A percentile compares a stretch with the other conserved stretches of the same genome.
Evolutionary conservation across 2,113 vertebrate species (phyloP).

Genomic region (Burhinus oedicnemus): DNA sequence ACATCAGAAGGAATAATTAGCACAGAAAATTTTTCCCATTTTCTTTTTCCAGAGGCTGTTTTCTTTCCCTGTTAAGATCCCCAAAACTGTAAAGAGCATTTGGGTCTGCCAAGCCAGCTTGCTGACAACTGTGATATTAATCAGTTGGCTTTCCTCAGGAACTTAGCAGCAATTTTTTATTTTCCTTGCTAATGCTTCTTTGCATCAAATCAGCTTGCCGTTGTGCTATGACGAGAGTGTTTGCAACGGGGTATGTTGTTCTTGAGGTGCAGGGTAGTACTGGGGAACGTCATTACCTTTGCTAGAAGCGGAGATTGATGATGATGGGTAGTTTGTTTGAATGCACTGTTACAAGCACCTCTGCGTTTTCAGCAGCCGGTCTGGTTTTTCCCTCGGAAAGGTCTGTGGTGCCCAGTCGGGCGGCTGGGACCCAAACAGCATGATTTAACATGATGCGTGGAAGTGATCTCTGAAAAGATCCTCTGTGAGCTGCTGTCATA

Average conservation of each 20-base stretch:
- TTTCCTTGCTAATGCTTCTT: slow-evolving; percentile 16
- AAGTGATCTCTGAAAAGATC: slow-evolving; percentile 16
- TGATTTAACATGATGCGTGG: neutral
- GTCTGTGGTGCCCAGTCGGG: neutral
- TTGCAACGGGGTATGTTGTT: neutral
- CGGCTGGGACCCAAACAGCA: neutral
- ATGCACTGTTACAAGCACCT: neutral
- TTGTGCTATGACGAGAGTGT: neutral
- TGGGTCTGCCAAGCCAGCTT: neutral
- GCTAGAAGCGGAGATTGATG: neutral
- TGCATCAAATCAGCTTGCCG: neutral
- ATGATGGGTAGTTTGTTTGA: neutral
- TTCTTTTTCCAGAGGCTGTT: neutral
- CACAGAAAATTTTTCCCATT: neutral
- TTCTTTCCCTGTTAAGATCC: neutral
- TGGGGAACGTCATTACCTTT: slow-evolving; percentile 13
- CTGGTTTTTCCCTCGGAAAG: neutral
- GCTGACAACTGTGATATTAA: neutral
- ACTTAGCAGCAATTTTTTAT: neutral
- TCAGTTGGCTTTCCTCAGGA: neutral
- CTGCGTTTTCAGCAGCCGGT: neutral
- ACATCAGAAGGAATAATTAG: slow-evolving; percentile 15
- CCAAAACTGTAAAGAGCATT: neutral
- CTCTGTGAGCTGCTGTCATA: slow-evolving; percentile 25
- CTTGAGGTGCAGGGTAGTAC: neutral